These are phyloP conservation scores for Lasioglossum marginatum DNA, from an alignment of 2,888 invertebrate species.

Conservation along the genomic window DNA sequence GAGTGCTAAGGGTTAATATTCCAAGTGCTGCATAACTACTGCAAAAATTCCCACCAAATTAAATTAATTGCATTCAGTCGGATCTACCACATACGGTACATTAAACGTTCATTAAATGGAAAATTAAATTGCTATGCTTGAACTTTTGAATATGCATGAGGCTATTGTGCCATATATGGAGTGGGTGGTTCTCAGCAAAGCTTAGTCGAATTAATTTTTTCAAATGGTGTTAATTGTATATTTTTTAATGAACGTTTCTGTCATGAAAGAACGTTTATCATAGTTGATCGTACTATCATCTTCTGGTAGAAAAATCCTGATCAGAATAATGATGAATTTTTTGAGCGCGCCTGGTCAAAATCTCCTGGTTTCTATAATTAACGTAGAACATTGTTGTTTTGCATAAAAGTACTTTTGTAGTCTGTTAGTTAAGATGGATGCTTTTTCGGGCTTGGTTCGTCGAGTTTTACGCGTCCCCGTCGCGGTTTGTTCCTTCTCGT, in stretches of 20 bases:
- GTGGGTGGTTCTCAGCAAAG: neutral
- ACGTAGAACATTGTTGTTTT: neutral
- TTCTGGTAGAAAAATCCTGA: neutral
- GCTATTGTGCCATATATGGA: neutral
- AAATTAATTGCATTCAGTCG: neutral
- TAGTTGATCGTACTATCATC: neutral
- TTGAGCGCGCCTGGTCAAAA: neutral
- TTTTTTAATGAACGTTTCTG: neutral
- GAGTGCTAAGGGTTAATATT: neutral
- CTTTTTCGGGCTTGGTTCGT: neutral
- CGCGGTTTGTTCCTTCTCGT: neutral
- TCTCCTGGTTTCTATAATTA: neutral
- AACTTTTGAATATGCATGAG: neutral
- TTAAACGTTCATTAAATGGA: neutral
- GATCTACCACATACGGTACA: neutral
- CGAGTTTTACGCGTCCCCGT: neutral
- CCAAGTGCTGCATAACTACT: neutral
- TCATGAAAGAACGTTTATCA: neutral
- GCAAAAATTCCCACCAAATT: neutral
- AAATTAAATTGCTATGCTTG: neutral
- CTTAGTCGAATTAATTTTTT: neutral
- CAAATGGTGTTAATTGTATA: neutral
- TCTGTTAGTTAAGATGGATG: neutral
- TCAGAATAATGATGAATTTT: neutral
- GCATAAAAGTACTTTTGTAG: neutral